Percentiles rank a stretch among this genome's conserved stretches.
Conservation (phyloP, 1,140 invertebrate genomes). For the Ptiloglossa arizonensis region DNA sequence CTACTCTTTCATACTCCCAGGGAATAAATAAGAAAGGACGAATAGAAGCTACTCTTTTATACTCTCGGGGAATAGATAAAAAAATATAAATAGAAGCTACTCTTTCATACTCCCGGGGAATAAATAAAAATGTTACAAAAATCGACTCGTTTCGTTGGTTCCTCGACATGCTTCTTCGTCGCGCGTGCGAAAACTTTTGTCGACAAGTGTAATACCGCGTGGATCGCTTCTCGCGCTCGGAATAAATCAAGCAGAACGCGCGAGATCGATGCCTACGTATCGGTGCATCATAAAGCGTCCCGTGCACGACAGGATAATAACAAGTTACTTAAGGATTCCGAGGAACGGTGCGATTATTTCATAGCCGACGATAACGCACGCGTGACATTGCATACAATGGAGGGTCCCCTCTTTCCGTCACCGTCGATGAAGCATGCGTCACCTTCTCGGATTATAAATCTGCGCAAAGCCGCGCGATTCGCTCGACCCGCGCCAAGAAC, state of each 20-base stretch:
- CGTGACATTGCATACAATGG: slow-evolving; percentile 19
- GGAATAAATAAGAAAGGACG: too few relatives aligned
- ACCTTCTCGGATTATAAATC: slow-evolving; percentile 35
- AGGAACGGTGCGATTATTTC: slow-evolving; percentile 9
- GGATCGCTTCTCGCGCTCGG: neutral
- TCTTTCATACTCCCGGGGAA: too few relatives aligned
- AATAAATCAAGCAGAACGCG: neutral
- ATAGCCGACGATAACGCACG: slow-evolving; percentile 13
- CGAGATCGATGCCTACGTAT: neutral
- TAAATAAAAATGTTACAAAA: too few relatives aligned
- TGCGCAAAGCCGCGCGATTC: slow-evolving; percentile 17
- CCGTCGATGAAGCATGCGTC: slow-evolving; percentile 30
- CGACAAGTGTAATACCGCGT: too few relatives aligned
- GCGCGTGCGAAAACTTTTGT: neutral
- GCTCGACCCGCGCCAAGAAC: slow-evolving; percentile 12
- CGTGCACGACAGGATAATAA: slow-evolving; percentile 3
- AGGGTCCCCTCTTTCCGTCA: neutral
- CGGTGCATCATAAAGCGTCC: neutral
- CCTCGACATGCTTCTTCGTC: too few relatives aligned
- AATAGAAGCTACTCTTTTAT: too few relatives aligned
- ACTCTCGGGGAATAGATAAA: too few relatives aligned
- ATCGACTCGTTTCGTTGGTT: too few relatives aligned
- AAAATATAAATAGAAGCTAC: too few relatives aligned
- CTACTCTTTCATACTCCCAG: too few relatives aligned
- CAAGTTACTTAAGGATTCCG: slow-evolving; percentile 5